Conservation (phyloP, 1,140 invertebrate genomes). For the Drosophila varians region DNA sequence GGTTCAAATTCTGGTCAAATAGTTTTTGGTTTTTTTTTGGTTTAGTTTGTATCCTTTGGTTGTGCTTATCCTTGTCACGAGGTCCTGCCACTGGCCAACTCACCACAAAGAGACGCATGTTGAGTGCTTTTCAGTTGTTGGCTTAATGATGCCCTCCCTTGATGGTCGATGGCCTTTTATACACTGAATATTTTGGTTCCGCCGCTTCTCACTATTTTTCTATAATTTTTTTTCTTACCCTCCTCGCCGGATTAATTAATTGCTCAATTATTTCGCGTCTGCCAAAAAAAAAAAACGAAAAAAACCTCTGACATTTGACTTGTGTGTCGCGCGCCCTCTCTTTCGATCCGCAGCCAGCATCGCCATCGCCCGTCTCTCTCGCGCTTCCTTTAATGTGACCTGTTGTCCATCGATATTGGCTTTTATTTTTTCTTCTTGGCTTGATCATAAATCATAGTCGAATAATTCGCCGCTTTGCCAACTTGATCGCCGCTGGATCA, state of each 20-base stretch:
- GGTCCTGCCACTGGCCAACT: slow-evolving; percentile 19
- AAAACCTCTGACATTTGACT: slow-evolving; percentile 77
- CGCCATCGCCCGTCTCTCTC: slow-evolving; percentile 11
- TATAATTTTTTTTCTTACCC: slow-evolving; percentile 41
- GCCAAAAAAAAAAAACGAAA: slow-evolving; percentile 37
- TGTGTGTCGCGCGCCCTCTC: slow-evolving; percentile 22
- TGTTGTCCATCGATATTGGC: slow-evolving; percentile 32
- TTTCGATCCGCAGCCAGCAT: slow-evolving; percentile 2
- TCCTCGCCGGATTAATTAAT: slow-evolving; percentile 69
- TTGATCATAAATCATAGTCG: slow-evolving; percentile 65
- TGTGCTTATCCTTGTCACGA: background rate
- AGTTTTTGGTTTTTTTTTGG: background rate
- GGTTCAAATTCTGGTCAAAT: no score
- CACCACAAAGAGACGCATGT: slow-evolving; percentile 80
- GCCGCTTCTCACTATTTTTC: slow-evolving; percentile 47
- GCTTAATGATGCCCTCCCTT: slow-evolving; percentile 68
- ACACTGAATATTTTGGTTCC: slow-evolving; percentile 44
- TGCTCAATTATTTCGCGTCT: slow-evolving; percentile 75
- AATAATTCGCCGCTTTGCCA: slow-evolving; percentile 17
- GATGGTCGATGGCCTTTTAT: slow-evolving; percentile 65
- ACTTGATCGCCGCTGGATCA: slow-evolving; percentile 31
- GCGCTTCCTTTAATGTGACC: slow-evolving; percentile 72
- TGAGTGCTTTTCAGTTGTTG: slow-evolving; percentile 63
- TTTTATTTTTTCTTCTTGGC: slow-evolving; percentile 4
- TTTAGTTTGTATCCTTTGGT: background rate